Conservation (phyloP, 23 tunicate species). For the Trididemnum miniatum region DNA sequence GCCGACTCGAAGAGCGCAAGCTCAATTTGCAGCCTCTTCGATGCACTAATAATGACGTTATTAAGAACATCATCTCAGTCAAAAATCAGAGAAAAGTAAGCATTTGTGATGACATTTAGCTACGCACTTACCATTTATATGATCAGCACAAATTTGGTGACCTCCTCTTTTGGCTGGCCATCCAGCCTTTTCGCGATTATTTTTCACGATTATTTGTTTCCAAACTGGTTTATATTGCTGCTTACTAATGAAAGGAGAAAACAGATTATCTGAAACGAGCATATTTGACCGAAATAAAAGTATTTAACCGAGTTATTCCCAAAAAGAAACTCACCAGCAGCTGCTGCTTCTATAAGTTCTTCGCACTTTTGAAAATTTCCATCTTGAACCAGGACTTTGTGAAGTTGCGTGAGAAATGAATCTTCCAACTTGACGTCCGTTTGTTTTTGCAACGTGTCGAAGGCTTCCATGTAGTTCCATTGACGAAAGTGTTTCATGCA, state of each 20-base stretch:
- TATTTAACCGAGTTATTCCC: no score
- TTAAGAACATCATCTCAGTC: no score
- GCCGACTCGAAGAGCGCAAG: no score
- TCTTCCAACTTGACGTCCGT: constrained; percentile 66
- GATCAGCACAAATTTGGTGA: constrained; percentile 86
- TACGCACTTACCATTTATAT: constrained; percentile 65
- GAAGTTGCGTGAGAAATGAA: constrained; percentile 58
- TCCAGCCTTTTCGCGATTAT: neutral
- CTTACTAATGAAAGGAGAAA: constrained; percentile 46
- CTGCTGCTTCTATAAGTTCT: constrained; percentile 54
- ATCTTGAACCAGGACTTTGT: constrained; percentile 49
- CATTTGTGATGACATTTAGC: no score
- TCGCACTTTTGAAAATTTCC: constrained; percentile 73
- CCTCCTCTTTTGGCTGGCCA: constrained; percentile 89
- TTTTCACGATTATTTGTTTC: constrained; percentile 14
- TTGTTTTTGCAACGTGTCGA: constrained; percentile 62
- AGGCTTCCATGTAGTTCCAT: constrained; percentile 77
- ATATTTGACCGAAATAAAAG: no score
- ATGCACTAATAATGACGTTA: no score
- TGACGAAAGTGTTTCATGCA: constrained; percentile 91
- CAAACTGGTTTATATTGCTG: constrained; percentile 69
- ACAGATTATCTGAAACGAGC: constrained; percentile 53
- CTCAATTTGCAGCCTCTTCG: no score
- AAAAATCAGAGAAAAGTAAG: no score
- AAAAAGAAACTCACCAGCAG: constrained; percentile 49